Evolutionary conservation across 2,113 vertebrate genomes (phyloP).

Genomic region (Nesogale talazaci): DNA sequence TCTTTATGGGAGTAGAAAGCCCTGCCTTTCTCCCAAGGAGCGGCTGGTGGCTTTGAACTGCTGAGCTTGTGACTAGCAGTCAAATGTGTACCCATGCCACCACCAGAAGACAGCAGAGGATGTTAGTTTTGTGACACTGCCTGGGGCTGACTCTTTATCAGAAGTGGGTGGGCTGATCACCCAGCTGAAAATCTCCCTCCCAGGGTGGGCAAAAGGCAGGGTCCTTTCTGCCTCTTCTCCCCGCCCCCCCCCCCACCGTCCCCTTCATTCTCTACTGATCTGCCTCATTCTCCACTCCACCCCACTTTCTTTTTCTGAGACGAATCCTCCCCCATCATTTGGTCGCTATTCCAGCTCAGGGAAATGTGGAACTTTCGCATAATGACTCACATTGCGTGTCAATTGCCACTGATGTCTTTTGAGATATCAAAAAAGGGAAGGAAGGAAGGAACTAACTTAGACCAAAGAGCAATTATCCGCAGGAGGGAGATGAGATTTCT

Average conservation of each 20-base stretch:
- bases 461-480: neutral
- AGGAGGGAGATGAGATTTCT: neutral
- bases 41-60: neutral
- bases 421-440: neutral
- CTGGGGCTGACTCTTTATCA: neutral
- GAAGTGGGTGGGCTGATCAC: too few species aligned
- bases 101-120: neutral
- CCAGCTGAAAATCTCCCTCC: rapidly evolving
- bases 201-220: neutral
- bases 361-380: conserved; percentile 11
- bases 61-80: neutral
- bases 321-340: neutral
- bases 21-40: neutral
- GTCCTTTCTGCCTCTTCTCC: neutral
- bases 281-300: neutral
- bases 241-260: neutral
- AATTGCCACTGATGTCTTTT: neutral
- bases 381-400: neutral
- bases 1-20: neutral
- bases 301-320: neutral
- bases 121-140: neutral
- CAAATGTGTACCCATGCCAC: neutral
- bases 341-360: neutral
- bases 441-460: neutral
- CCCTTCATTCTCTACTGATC: neutral